Evolutionary conservation across 2,797 vertebrate genomes (phyloP).

Genomic region (Carduelis carduelis): DNA sequence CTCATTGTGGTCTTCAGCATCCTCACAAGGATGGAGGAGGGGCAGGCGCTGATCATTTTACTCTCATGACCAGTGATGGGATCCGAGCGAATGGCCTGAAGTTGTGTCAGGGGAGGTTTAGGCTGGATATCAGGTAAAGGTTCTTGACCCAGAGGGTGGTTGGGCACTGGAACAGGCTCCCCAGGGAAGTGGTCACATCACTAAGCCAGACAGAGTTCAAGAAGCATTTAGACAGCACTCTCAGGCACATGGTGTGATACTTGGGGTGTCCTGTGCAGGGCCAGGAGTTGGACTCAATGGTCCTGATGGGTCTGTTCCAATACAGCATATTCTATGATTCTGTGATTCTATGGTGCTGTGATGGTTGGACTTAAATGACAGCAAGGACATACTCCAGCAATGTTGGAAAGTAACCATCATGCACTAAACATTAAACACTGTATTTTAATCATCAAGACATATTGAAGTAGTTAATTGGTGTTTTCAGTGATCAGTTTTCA

Average conservation of each 20-base stretch:
- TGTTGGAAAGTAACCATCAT: neutral
- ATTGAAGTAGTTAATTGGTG: neutral
- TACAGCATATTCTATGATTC: neutral
- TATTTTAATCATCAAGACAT: neutral
- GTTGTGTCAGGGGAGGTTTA: neutral
- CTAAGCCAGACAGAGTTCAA: neutral
- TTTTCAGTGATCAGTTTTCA: neutral
- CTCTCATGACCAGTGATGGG: fast-evolving
- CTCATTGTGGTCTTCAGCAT: neutral
- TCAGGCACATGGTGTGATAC: neutral
- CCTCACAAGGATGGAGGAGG: neutral
- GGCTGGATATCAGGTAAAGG: neutral
- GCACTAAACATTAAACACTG: neutral
- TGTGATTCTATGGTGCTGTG: neutral
- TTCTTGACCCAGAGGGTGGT: fast-evolving
- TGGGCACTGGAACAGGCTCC: neutral
- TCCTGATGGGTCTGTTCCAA: neutral
- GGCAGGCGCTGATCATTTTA: neutral
- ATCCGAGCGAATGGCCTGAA: neutral
- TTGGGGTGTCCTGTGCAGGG: neutral
- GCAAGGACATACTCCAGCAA: neutral
- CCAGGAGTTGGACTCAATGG: neutral
- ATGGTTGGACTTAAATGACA: neutral
- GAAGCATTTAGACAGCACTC: neutral
- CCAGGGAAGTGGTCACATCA: too few species aligned